Percentiles rank a stretch among this genome's conserved stretches.
Conservation (phyloP, 2,797 vertebrate genomes). For the Cyclopterus lumpus region DNA sequence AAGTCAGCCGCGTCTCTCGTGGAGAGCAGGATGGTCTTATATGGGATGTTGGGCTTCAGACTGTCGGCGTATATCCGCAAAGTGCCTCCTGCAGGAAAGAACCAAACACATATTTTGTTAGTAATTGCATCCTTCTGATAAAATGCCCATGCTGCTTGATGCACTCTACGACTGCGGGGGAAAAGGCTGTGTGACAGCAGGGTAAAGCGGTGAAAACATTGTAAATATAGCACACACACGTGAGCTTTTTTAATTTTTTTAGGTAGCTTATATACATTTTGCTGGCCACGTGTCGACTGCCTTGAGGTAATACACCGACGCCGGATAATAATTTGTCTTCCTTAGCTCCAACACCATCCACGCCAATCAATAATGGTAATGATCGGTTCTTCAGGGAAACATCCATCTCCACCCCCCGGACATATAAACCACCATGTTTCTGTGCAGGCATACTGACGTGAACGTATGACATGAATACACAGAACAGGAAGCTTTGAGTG, state of each 20-base stretch:
- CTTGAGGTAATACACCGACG: background rate
- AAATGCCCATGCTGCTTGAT: background rate
- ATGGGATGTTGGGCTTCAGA: conserved; percentile 97
- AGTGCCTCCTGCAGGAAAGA: conserved; percentile 88
- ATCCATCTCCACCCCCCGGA: background rate
- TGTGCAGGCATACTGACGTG: background rate
- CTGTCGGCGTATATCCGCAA: conserved; percentile 97
- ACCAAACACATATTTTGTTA: background rate
- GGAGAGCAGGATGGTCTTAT: conserved; percentile 97
- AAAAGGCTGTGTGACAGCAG: too few relatives aligned
- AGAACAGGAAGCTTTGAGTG: background rate
- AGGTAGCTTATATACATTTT: background rate
- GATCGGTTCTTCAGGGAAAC: background rate
- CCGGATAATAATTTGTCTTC: background rate
- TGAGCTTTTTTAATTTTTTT: too few relatives aligned
- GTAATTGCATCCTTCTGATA: background rate
- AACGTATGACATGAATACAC: background rate
- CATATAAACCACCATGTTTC: background rate
- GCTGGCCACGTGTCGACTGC: background rate
- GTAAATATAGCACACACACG: too few relatives aligned
- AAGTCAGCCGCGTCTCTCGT: conserved; percentile 95
- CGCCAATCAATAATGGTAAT: background rate
- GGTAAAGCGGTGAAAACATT: too few relatives aligned
- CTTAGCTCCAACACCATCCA: background rate
- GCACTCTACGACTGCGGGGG: too few relatives aligned